Evolutionary conservation across 2,888 invertebrate species (phyloP), one percentile per base, ranked within the genome.

Genomic region (Trichogramma dendrolimi): DNA sequence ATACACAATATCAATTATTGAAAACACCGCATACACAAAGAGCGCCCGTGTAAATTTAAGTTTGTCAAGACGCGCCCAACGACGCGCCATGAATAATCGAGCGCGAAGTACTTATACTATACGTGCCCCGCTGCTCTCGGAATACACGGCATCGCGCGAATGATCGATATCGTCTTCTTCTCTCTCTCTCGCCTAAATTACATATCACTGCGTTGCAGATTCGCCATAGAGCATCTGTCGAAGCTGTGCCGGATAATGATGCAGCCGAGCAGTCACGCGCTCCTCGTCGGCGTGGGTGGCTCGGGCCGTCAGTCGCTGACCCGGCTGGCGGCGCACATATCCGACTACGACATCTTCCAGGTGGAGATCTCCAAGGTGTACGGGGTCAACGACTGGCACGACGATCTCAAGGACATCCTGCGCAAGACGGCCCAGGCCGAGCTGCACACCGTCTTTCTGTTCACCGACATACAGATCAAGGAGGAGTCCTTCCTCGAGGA

Each of bases 401-500:
- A 96, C 77, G 95, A 96, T 78, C 80, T 96, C 60, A 96, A 94
- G 78, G 81, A 81, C 52, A 88, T 95, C 67, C 78, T 96, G 48
- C 83, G 84, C 63, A 93, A 89, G 80, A 87, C 92, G 0, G 90
- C 92, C 63, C 86, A 90, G 6, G 88, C 90, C 1, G 96, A 96
- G 67, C 83, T 90, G 71, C 91, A 92, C 75, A 91, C 89, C 68
- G 92, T 92, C 1, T 96, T 96, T 74, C 81, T 96, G 2, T 96
- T 96, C 76, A 88, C 91, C 53, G 96, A 96, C 76, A 88, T 90
- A 39, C 96, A 96, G 85, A 94, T 95, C 50, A 95, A 95, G 83
- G 91, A 94, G 78, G 95, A 96, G 81, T 88, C 89, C 0, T 96
- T 96, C 74, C 81, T 96, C 50, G 96, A 96, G 79, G 96, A 96